These are phyloP conservation scores for Nematopogon swammerdamellus DNA, from an alignment of 2,888 invertebrate species.

Conservation along the genomic window DNA sequence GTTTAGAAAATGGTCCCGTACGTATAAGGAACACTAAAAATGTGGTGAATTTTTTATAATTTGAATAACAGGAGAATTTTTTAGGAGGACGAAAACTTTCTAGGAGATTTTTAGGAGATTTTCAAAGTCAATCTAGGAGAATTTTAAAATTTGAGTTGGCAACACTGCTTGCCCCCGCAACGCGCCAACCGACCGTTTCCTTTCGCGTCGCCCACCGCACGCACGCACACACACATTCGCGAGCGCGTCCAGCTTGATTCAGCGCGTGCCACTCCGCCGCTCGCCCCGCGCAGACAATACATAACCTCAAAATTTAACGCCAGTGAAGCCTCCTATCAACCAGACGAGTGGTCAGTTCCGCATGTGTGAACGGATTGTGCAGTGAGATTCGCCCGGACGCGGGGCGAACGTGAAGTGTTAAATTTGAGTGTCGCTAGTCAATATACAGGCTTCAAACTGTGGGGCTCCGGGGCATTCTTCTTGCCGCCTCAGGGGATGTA, in stretches of 20 bases:
- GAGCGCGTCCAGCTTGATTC: neutral
- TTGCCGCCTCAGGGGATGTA: slow-evolving; percentile 96
- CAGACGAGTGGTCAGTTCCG: neutral
- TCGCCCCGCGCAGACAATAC: slow-evolving; percentile 40
- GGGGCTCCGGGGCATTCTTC: slow-evolving; percentile 94
- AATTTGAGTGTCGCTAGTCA: slow-evolving; percentile 57
- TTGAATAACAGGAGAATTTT: too few species aligned
- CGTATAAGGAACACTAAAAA: too few species aligned
- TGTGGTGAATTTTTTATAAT: too few species aligned
- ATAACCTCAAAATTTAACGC: slow-evolving; percentile 39
- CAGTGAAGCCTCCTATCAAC: neutral
- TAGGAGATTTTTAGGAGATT: too few species aligned
- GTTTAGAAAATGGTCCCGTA: too few species aligned
- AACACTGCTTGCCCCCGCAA: too few species aligned
- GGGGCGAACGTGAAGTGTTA: slow-evolving; percentile 51
- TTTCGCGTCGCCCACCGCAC: neutral
- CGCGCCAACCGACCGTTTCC: too few species aligned
- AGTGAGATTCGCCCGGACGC: slow-evolving; percentile 39
- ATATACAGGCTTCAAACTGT: slow-evolving; percentile 90
- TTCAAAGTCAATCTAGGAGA: too few species aligned
- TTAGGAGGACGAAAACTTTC: too few species aligned
- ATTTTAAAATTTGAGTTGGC: too few species aligned
- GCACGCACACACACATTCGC: neutral
- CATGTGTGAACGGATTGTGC: slow-evolving; percentile 28
- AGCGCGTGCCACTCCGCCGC: neutral